phyloP scores from a whole-genome alignment of 2,113 vertebrate species.

The Anolis sagrei region DNA sequence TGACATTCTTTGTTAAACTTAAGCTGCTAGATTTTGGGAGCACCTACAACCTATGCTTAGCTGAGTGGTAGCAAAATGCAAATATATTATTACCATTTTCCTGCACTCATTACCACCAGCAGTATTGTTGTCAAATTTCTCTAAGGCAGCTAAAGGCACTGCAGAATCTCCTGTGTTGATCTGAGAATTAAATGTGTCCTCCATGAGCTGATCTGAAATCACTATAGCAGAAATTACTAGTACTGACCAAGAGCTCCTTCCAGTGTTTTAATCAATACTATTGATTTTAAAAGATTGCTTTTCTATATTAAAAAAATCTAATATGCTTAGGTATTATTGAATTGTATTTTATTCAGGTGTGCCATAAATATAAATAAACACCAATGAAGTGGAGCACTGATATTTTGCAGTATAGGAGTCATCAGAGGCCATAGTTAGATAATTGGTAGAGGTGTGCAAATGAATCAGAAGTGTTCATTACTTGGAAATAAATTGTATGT shows the following conservation, averaged over 20 bases:
- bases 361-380: not conserved
- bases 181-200: not conserved
- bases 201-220: not conserved
- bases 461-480: no score
- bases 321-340: not conserved
- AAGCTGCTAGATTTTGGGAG: not conserved
- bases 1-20: not conserved
- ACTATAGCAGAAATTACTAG: not conserved
- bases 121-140: not conserved
- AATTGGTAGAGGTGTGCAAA: no score
- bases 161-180: not conserved
- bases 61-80: not conserved
- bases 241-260: not conserved
- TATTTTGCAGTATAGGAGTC: not conserved
- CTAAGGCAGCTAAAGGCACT: not conserved
- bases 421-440: not conserved
- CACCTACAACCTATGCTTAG: not conserved
- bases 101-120: not conserved
- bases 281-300: no score
- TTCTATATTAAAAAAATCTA: not conserved
- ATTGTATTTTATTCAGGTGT: not conserved
- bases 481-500: no score
- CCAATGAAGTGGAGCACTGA: not conserved
- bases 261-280: not conserved
- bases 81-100: not conserved